phyloP scores from a whole-genome alignment of 2,888 invertebrate species.

The Galerucella calmariensis region DNA sequence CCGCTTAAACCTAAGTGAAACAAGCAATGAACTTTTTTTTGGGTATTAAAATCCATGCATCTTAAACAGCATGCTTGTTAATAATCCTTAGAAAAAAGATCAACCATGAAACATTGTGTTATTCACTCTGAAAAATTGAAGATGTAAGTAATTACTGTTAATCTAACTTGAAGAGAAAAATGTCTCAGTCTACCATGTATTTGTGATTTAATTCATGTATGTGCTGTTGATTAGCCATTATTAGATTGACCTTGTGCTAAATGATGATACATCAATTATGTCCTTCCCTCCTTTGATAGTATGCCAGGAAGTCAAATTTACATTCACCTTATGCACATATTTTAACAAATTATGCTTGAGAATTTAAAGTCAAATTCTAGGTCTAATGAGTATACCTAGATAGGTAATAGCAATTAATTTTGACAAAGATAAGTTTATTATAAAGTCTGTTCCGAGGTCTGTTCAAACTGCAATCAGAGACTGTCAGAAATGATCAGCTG shows the following conservation, averaged over 20 bases:
- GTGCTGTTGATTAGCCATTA: constrained; percentile 26
- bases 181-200: constrained; percentile 17
- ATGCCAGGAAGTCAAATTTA: constrained; percentile 11
- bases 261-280: constrained; percentile 20
- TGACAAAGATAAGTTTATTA: background rate
- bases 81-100: background rate
- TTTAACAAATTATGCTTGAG: background rate
- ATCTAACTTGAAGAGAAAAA: background rate
- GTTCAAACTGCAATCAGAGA: no score
- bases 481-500: no score
- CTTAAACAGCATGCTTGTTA: background rate
- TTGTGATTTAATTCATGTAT: constrained; percentile 24
- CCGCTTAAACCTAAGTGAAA: no score
- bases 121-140: background rate
- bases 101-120: background rate
- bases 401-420: background rate
- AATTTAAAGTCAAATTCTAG: background rate
- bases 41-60: no score
- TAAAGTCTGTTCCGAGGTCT: no score
- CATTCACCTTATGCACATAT: constrained; percentile 11
- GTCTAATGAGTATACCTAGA: background rate
- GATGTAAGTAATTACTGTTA: background rate
- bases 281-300: constrained; percentile 10
- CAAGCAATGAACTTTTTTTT: no score
- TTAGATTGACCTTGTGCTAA: constrained; percentile 24